Evolutionary conservation across 2,113 vertebrate genomes (phyloP).

Genomic region (Silurus asotus): DNA sequence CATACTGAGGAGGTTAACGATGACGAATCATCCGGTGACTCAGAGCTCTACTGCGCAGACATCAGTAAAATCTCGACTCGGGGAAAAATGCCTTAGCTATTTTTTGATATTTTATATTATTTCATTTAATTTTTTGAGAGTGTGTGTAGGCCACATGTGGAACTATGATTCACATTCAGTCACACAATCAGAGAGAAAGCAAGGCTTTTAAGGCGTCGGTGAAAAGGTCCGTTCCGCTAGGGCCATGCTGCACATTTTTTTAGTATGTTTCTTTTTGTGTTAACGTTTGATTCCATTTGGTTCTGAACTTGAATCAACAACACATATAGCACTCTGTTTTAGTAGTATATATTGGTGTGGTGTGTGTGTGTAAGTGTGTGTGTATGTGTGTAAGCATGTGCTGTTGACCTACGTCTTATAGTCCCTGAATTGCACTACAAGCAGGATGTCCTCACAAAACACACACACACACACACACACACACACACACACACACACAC

Average conservation of each 20-base stretch:
- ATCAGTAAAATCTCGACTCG: not conserved
- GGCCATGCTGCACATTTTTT: conserved; percentile 25
- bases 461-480: not conserved
- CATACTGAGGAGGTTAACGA: not conserved
- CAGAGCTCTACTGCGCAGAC: conserved; percentile 8
- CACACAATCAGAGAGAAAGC: not conserved
- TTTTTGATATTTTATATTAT: not conserved
- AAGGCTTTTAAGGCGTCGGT: conserved; percentile 12
- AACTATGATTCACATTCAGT: not conserved
- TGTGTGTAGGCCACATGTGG: conserved; percentile 7
- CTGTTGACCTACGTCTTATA: not conserved
- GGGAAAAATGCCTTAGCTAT: not conserved
- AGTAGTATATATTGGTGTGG: not conserved
- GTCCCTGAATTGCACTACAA: not conserved
- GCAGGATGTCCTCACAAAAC: not conserved
- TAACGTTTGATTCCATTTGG: conserved; percentile 47
- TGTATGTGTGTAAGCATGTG: not conserved
- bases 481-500: not conserved
- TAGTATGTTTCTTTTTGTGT: conserved; percentile 32
- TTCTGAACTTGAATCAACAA: conserved; percentile 13
- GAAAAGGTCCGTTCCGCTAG: conserved; percentile 41
- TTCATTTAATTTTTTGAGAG: too few species aligned
- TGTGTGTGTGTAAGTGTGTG: not conserved
- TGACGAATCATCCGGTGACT: conserved; percentile 26
- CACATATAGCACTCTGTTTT: not conserved